phyloP scores from a whole-genome alignment of 2,113 vertebrate genomes.

The Hypanus sabinus region DNA sequence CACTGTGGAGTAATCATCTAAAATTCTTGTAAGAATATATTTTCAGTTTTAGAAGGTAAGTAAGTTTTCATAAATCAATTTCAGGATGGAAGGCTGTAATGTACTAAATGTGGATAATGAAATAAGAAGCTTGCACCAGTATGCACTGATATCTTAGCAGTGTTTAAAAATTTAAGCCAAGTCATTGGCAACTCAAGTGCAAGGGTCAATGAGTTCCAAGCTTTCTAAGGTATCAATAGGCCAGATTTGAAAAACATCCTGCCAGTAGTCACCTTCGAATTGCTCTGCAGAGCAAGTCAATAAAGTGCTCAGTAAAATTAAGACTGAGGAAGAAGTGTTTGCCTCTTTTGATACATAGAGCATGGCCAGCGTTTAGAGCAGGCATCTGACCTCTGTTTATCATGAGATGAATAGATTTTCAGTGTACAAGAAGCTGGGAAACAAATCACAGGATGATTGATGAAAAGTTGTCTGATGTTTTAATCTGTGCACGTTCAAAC shows the following conservation, averaged over 20 bases:
- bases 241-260: slow-evolving; percentile 46
- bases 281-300: slow-evolving; percentile 51
- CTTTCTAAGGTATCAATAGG: slow-evolving; percentile 43
- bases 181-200: background rate
- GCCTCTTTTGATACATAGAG: slow-evolving; percentile 40
- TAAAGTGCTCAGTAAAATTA: slow-evolving; percentile 47
- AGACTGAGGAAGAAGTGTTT: slow-evolving; percentile 46
- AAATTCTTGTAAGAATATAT: background rate
- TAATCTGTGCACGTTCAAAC: background rate
- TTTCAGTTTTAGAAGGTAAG: background rate
- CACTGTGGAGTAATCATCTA: background rate
- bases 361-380: slow-evolving; percentile 32
- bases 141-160: background rate
- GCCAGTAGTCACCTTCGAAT: slow-evolving; percentile 48
- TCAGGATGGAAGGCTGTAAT: background rate
- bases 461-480: background rate
- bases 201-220: background rate
- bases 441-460: background rate
- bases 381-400: background rate
- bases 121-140: background rate
- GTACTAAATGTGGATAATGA: background rate
- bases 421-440: background rate
- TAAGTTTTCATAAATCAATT: background rate
- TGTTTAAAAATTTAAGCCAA: background rate
- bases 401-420: background rate